phyloP scores from a whole-genome alignment of 2,113 vertebrate genomes.

The Microcebus lehilahytsara region DNA sequence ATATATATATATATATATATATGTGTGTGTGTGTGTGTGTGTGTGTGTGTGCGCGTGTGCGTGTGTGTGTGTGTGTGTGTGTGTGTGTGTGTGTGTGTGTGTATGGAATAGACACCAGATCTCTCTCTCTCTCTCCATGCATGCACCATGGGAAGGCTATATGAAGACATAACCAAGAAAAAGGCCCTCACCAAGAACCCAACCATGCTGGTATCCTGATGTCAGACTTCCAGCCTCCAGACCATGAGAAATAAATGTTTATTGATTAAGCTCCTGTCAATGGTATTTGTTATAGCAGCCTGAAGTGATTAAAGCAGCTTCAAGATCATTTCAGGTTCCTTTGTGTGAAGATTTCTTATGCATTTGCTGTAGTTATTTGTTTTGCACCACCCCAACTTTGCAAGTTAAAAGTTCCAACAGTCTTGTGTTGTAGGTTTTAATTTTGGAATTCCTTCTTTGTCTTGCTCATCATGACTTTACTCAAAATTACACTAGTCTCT shows the following conservation, averaged over 20 bases:
- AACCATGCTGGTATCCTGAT: neutral
- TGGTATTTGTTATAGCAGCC: no score
- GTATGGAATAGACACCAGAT: neutral
- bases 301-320: neutral
- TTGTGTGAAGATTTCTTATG: neutral
- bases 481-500: constrained; percentile 9
- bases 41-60: no score
- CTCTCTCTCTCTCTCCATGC: neutral
- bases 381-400: neutral
- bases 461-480: constrained; percentile 25
- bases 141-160: neutral
- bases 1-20: no score
- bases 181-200: neutral
- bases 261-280: neutral
- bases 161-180: neutral
- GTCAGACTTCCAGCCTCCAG: neutral
- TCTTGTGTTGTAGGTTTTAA: neutral
- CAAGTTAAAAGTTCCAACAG: neutral
- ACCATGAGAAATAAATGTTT: neutral
- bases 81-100: no score
- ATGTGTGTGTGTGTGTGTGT: no score
- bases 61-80: no score
- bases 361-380: neutral
- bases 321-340: neutral
- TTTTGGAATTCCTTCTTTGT: neutral